Evolutionary conservation across 2,797 vertebrate genomes (phyloP).

Genomic region (Poecilia wingei): DNA sequence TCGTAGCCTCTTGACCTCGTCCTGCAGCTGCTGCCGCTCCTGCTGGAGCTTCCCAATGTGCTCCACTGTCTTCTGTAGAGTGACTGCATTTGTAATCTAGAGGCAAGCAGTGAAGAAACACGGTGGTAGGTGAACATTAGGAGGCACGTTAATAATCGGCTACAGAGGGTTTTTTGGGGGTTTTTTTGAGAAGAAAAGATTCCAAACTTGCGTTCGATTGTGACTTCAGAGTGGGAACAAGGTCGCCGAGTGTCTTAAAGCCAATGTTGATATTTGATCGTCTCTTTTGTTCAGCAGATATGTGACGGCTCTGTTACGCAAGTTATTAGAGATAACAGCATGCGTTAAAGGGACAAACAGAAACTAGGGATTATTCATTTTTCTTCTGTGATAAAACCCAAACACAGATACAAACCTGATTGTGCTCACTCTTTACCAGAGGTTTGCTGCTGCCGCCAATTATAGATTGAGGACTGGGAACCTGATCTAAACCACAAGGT

Average conservation of each 20-base stretch:
- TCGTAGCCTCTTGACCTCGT: constrained; percentile 88
- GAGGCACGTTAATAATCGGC: neutral
- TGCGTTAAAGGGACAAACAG: neutral
- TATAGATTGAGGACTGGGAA: constrained; percentile 90
- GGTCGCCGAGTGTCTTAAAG: constrained; percentile 88
- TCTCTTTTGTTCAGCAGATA: constrained; percentile 94
- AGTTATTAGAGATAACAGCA: neutral
- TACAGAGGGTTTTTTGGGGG: neutral
- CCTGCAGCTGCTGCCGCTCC: constrained; percentile 91
- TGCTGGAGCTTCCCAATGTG: constrained; percentile 98
- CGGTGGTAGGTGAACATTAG: neutral
- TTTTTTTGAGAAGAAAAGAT: no score
- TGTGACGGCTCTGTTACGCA: constrained; percentile 85
- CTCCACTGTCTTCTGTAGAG: constrained; percentile 93
- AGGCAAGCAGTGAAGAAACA: constrained; percentile 11
- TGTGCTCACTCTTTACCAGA: constrained; percentile 82
- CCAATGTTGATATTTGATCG: constrained; percentile 93
- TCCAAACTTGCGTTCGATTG: constrained; percentile 84
- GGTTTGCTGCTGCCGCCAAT: constrained; percentile 83
- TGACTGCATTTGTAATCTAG: constrained; percentile 92
- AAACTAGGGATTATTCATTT: neutral
- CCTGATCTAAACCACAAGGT: constrained; percentile 87
- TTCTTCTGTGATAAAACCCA: neutral
- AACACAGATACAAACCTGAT: constrained; percentile 79
- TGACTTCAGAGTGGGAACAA: constrained; percentile 86